Conservation (phyloP, 2,113 vertebrate genomes). For the Corythornis cristatus region DNA sequence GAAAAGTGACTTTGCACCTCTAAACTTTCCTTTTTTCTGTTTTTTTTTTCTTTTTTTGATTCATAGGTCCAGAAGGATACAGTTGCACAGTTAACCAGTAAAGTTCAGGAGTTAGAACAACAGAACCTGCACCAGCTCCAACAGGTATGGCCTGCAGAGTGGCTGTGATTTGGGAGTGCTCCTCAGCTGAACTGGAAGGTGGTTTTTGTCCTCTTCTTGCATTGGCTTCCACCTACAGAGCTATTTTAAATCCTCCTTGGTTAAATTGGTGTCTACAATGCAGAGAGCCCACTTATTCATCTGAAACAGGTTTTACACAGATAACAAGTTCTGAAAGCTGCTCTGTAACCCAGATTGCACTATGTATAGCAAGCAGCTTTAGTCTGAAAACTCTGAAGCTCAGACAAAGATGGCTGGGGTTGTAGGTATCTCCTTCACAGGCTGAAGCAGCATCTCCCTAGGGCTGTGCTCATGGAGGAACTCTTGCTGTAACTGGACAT, state of each 20-base stretch:
- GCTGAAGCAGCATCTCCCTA: background rate
- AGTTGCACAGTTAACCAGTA: conserved; percentile 71
- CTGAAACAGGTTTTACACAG: background rate
- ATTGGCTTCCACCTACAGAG: background rate
- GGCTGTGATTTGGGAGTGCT: background rate
- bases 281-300: background rate
- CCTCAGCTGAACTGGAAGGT: background rate
- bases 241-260: background rate
- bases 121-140: conserved; percentile 69
- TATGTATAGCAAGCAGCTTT: background rate
- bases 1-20: background rate
- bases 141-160: conserved; percentile 34
- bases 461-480: background rate
- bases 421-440: background rate
- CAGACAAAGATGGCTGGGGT: background rate
- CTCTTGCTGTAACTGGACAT: background rate
- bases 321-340: background rate
- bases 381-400: background rate
- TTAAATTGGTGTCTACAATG: background rate
- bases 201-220: background rate
- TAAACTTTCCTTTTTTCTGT: background rate
- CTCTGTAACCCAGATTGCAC: background rate
- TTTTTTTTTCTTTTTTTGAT: background rate
- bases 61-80: conserved; percentile 76
- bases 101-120: conserved; percentile 71